Evolutionary conservation across 2,113 vertebrate species (phyloP), one percentile per base, ranked within the genome.

Genomic region (Cryptotis parvus): DNA sequence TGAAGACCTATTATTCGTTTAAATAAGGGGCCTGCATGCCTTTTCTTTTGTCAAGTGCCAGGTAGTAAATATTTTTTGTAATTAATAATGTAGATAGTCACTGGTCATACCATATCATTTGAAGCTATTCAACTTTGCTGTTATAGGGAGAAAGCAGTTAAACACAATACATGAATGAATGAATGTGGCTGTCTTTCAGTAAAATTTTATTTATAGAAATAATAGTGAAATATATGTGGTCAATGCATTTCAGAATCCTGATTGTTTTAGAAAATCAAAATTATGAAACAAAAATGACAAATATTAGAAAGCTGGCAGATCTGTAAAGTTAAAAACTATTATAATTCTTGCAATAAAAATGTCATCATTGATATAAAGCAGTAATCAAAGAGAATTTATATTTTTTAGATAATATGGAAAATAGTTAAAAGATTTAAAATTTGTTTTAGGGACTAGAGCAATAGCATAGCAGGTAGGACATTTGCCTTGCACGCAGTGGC

Each of bases 191-290:
- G 10, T 35, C 9, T 66, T 81, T 63, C 84, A 92, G 33, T 41
- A 70, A 86, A 35, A 72, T 6, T 35, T 29, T 73, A 80, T 87
- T 69, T 91, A 86, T 3, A 79, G 45, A 92, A 91, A 84, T 26
- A 35, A 52, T 35, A 35, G 10, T 18, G 20, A 69, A 49, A n/a
- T 16, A 92, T 11, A 63, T 63, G 45, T 26, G 61, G 41, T 65
- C 39, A 24, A 61, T 14, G 29, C 39, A 8, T n/a, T 72, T 3
- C 66, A 89, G n/a, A 39, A 9, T 65, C 52, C 11, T 82, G 27
- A 75, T 65, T 76, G 58, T 55, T 20, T 82, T 88, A 84, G 27
- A 86, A 63, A 35, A 6, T 49, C 31, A 18, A 75, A 82, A 41
- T 58, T 45, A 70, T 41, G 10, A 72, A 74, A 84, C 24, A 73